These are phyloP conservation scores for Nasua narica DNA, from an alignment of 2,797 vertebrate genomes.

Conservation along the genomic window DNA sequence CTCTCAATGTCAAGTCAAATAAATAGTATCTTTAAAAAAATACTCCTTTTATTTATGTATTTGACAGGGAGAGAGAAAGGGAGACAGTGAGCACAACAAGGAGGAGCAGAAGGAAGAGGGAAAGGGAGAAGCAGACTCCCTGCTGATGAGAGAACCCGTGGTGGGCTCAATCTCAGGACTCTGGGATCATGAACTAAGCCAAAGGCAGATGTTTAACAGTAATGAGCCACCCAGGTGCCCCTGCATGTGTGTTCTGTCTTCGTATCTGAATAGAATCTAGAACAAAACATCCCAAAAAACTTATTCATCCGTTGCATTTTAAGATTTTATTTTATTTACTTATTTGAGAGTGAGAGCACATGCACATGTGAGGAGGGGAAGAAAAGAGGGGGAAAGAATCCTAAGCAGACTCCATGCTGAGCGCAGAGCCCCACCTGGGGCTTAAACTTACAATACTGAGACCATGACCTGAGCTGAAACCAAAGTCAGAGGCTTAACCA, in stretches of 20 bases:
- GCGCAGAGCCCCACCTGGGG: neutral
- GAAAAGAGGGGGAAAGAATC: neutral
- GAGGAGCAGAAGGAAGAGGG: no score
- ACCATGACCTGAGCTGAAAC: neutral
- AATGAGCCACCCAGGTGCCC: no score
- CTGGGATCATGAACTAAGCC: no score
- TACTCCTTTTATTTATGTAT: neutral
- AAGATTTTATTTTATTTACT: neutral
- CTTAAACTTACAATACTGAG: neutral
- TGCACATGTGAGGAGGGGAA: neutral
- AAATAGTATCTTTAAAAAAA: no score
- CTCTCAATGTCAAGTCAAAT: no score
- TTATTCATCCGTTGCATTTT: neutral
- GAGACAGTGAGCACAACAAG: neutral
- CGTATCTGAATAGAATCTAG: neutral
- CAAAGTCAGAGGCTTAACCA: neutral
- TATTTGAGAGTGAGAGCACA: neutral
- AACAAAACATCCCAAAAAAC: neutral
- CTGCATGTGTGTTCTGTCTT: neutral
- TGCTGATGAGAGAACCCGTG: no score
- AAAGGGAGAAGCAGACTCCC: no score
- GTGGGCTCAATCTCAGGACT: no score
- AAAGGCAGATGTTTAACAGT: no score
- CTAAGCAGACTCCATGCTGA: neutral
- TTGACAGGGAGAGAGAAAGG: no score